Conservation (phyloP, 2,888 invertebrate species). For the Cremastinae sp. region DNA sequence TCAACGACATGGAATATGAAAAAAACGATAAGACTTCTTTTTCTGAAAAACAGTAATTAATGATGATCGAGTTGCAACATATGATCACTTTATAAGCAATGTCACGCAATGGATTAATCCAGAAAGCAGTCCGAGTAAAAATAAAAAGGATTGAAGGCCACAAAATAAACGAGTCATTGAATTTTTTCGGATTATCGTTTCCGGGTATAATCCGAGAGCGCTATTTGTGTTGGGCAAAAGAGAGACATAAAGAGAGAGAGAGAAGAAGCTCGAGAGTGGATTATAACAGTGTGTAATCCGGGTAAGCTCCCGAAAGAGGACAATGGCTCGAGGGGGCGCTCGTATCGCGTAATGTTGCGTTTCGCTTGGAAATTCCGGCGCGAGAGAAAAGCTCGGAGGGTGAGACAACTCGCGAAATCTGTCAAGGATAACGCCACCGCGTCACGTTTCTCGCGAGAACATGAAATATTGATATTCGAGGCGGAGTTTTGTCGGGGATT, state of each 20-base stretch:
- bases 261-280: slow-evolving; percentile 44
- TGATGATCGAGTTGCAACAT: too few relatives aligned
- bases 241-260: neutral
- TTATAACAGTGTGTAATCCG: slow-evolving; percentile 49
- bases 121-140: neutral
- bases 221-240: neutral
- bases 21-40: too few relatives aligned
- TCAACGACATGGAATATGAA: too few relatives aligned
- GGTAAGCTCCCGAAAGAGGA: slow-evolving; percentile 46
- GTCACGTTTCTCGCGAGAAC: too few relatives aligned
- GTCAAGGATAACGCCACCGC: too few relatives aligned
- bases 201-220: slow-evolving; percentile 13
- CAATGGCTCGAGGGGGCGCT: slow-evolving; percentile 45
- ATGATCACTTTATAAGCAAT: too few relatives aligned
- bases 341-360: slow-evolving; percentile 32
- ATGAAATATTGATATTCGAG: neutral
- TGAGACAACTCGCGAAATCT: too few relatives aligned
- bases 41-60: too few relatives aligned
- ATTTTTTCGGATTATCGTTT: slow-evolving; percentile 16
- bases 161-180: too few relatives aligned
- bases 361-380: neutral
- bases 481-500: neutral
- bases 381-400: slow-evolving; percentile 5
- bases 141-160: neutral
- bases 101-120: neutral